Conservation (phyloP, 2,113 vertebrate species). For the Elephantulus edwardii region DNA sequence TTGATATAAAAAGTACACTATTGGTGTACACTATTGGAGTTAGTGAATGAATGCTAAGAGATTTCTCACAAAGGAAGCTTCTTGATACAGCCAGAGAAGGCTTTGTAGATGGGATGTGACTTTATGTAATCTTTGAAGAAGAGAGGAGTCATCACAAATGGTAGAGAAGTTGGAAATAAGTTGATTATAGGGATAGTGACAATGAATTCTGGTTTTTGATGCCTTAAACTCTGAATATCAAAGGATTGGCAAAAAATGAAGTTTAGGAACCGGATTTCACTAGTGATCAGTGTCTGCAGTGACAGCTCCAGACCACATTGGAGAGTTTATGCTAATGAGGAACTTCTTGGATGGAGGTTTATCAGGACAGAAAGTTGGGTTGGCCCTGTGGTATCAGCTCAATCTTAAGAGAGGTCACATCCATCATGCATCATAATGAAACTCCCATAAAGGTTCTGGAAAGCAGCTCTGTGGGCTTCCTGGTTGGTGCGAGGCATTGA, state of each 20-base stretch:
- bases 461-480: no score
- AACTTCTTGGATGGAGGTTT: no score
- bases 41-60: not conserved
- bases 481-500: no score
- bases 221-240: not conserved
- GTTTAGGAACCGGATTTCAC: not conserved
- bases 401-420: no score
- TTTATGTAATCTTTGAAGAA: not conserved
- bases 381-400: no score
- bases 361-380: no score
- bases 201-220: not conserved
- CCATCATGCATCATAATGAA: no score
- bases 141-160: not conserved
- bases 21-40: not conserved
- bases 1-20: not conserved
- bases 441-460: no score
- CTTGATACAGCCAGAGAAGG: not conserved
- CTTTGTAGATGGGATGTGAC: slow-evolving; percentile 2
- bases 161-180: not conserved
- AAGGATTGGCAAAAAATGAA: not conserved
- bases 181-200: not conserved
- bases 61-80: not conserved
- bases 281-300: no score
- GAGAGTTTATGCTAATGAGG: no score
- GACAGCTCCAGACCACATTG: no score